Evolutionary conservation across 2,797 vertebrate species (phyloP), one percentile per base, ranked within the genome.

Genomic region (Sebastes matsubarae): DNA sequence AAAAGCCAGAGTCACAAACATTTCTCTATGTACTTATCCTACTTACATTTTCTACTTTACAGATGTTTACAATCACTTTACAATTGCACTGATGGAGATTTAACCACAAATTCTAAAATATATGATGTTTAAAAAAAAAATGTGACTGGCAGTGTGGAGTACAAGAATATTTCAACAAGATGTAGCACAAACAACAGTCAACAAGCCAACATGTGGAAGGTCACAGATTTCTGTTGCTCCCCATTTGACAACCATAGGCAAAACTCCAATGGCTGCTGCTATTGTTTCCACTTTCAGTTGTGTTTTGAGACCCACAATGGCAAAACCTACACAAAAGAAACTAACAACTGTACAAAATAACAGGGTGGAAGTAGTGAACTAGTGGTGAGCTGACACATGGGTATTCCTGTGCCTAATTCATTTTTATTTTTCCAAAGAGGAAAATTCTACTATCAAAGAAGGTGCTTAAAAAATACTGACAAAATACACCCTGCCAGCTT

Each of bases 401-500:
- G 16, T 18, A 24, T 54, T 32, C 55, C 58, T 84, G 71, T 63
- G 50, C 25, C 58, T 68, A 63, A 72, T 38, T 50, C 8, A 60
- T 13, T 50, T 84, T 77, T 54, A 68, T 74, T 67, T 70, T 63
- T 67, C 16, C 65, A 68, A 67, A 77, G 24, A 38, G 34, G 63
- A 36, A 78, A 46, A 72, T 50, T 32, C 18, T 22, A 68, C 64
- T 16, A 59, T 74, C 11, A 76, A 73, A 72, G 3, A 87, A 83
- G 32, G 73, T 85, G 80, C 82, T 80, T 79, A 68, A 85, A 82
- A 67, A 84, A 90, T 77, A 88, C 71, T 80, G 77, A 87, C 20
- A 75, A 79, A 83, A 75, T 42, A 68, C 24, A 85, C 36, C 20
- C 30, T 54, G 22, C 68, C 25, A 80, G 67, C 63, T 82, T 82